Conservation (phyloP, 1,140 invertebrate genomes). For the Uloborus diversus region DNA sequence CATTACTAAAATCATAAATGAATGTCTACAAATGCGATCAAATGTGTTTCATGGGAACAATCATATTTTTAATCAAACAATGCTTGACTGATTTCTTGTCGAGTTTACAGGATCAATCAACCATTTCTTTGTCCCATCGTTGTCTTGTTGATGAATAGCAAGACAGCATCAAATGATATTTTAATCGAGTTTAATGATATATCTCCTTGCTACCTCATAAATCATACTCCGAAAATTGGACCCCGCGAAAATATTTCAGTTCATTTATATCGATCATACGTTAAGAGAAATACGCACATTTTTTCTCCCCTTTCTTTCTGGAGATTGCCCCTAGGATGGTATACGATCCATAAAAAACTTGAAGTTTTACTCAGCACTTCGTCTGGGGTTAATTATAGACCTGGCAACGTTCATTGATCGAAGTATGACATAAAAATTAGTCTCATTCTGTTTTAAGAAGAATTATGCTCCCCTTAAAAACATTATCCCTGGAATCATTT, state of each 20-base stretch:
- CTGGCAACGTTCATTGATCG: background rate
- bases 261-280: slow-evolving; percentile 22
- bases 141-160: slow-evolving; percentile 10
- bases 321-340: background rate
- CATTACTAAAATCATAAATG: too few species aligned
- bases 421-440: slow-evolving; percentile 8
- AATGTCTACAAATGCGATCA: too few species aligned
- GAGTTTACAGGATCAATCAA: too few species aligned
- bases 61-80: too few species aligned
- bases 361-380: background rate
- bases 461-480: background rate
- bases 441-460: background rate
- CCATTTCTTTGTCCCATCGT: background rate
- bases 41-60: too few species aligned
- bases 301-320: background rate
- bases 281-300: background rate
- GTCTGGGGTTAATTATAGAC: background rate
- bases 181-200: slow-evolving; percentile 52
- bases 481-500: background rate
- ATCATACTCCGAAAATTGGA: slow-evolving; percentile 22
- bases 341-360: too few species aligned
- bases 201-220: slow-evolving; percentile 28
- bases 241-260: background rate
- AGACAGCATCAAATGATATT: slow-evolving; percentile 40
- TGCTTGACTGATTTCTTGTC: too few species aligned